Evolutionary conservation across 1,140 invertebrate genomes (phyloP), one percentile per base, ranked within the genome.

Genomic region (Drosophila fuyamai): DNA sequence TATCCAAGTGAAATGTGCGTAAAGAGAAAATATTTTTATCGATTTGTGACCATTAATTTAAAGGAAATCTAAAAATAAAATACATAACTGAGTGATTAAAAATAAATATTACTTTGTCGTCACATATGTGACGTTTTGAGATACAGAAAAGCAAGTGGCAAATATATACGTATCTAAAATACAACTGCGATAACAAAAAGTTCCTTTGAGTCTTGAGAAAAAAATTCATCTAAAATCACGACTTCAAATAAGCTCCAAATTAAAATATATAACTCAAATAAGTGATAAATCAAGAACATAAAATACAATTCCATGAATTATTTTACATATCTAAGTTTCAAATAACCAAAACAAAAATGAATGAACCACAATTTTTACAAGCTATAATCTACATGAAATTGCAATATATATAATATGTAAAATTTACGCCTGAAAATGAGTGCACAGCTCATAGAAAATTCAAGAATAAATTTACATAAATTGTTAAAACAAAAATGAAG

Each of bases 1-100:
- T 65, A 76, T 46, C 59, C 48, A 36, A 63, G 54, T 84, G 77
- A 76, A 57, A 76, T 76, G 81, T 84, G 76, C 72, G 81, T 84
- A 51, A 80, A 51, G 9, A 18, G 54, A 53, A 62, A 32, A 53
- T 75, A 54, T 65, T 71, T 75, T 43, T 57, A 59, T 44, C 36
- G 60, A 61, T 53, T 27, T 62, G 13, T 50, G 62, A 32, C n/a
- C 47, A 58, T 76, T 63, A 76, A 79, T 80, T 27, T 55, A 27
- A 53, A 41, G 8, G 56, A 62, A 63, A 40, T 38, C 63, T 67
- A 59, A 60, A 68, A 79, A 79, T 79, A 79, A 74, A 62, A 43
- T 32, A 53, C 12, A 44, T 23, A 40, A 65, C 29, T 57, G 27
- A 41, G 23, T 38, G 59, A 29, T 56, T 63, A 35, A 41, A 62